Base-by-base conservation (phyloP, 1,140 invertebrate genomes). In the Panagrolaimus sp. region DNA sequence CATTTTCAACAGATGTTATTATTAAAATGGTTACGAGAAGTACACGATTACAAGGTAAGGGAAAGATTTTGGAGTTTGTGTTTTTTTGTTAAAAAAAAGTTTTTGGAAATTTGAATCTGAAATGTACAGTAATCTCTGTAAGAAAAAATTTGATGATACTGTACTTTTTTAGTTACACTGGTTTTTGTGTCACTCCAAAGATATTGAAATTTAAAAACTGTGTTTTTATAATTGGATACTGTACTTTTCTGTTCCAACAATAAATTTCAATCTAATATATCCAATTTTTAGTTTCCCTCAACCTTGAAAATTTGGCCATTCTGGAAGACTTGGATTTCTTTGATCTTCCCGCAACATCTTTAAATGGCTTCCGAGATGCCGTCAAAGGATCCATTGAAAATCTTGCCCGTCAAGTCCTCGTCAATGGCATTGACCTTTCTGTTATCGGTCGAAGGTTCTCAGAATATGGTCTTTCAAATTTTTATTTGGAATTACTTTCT, bases 281-380 rank as follows among this genome's bases (percentile, higher is more conserved):
- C 5, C 1, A 43, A 17, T 67, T 76, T n/a, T 52, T 24, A 75
- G 73, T 68, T 4, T 44, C 63, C 1, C 43, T 76, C 15, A 28
- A 28, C 21, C 71, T 76, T 21, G 46, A 70, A 44, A 68, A 68
- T n/a, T 32, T 73, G 55, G 63, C 70, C 17, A 73, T 76, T 38
- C 65, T 69, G 15, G 77, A 79, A 17, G 73, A 76, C 43, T 44
- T 67, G 6, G 77, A 76, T 32, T 76, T 76, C 32, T 76, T 76
- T 47, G 76, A 78, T 17, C 55, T 75, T 1, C 62, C 74, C 0
- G 17, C 72, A n/a, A 43, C 72, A 17, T 26, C 52, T n/a, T 70
- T 71, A 4, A 21, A 55, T 21, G 66, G 75, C 6, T 78, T 76
- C 46, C 17, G 46, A 7, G 65, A 76, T 65, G 72, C 75, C 7